Evolutionary conservation across 2,888 invertebrate genomes (phyloP), one percentile per base, ranked within the genome.

Genomic region (Rutpela maculata): DNA sequence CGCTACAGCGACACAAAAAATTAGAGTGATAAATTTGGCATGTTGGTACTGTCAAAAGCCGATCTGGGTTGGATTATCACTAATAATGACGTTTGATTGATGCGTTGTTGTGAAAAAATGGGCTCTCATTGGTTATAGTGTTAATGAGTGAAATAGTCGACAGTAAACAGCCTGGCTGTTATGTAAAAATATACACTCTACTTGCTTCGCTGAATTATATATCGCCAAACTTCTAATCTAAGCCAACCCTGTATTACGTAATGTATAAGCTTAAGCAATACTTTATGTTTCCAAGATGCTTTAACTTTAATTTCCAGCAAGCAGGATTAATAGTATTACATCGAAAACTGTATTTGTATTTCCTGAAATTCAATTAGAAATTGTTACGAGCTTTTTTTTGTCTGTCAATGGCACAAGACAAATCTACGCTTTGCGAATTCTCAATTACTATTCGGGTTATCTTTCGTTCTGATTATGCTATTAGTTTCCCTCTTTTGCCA

Each of bases 241-340:
- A 68, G 12, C 68, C 55, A 50, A 12, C 1, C 35, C 31, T 68
- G 19, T 68, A 22, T 17, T 68, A 15, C 43, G 26, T 68, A 68
- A 68, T 68, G 68, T 55, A 15, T 50, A n/a, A 31, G 63, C 26
- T 50, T 17, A n/a, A 31, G 63, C 26, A 17, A 63, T 63, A 68
- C 22, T 68, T 26, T 56, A 68, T 56, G 55, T 68, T 17, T 56
- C 26, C 59, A 63, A 19, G 57, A 66, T 70, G 71, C 71, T 62
- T 74, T 56, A 70, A 70, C 59, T 69, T 22, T 57, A 69, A 71
- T 74, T 67, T 76, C 60, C 71, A 74, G 63, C 65, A 74, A 77
- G 66, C 43, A 62, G 77, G 75, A 77, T 79, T 79, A 79, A 77
- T 77, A 70, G 57, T 56, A 75, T 75, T 73, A 57, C 66, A 70